phyloP scores from a whole-genome alignment of 2,797 vertebrate genomes.

The Nasua narica region DNA sequence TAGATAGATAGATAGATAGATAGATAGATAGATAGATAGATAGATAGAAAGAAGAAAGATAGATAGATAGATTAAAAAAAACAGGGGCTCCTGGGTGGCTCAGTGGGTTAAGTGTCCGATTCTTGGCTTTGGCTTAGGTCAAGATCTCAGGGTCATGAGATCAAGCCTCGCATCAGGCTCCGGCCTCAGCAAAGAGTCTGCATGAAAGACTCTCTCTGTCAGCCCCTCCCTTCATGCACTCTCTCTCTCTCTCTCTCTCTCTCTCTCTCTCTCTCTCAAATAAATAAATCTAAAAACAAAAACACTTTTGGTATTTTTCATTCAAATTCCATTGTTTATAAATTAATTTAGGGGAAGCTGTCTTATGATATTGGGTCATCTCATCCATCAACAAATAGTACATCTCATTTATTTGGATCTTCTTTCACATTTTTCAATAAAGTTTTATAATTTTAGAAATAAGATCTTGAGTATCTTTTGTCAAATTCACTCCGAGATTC shows the following conservation, averaged over 20 bases:
- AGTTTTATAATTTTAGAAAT: slow-evolving; percentile 4
- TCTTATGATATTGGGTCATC: neutral
- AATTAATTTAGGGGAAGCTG: neutral
- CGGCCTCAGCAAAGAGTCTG: neutral
- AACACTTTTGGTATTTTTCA: neutral
- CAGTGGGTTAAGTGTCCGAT: neutral
- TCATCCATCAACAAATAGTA: neutral
- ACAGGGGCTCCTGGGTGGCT: neutral
- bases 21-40: too few species aligned
- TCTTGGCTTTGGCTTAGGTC: neutral
- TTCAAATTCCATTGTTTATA: neutral
- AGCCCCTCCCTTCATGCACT: neutral
- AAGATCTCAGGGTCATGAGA: neutral
- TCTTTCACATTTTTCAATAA: slow-evolving; percentile 3
- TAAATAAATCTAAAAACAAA: neutral
- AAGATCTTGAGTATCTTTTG: neutral
- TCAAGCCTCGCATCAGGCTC: neutral
- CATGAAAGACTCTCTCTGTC: neutral
- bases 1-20: too few species aligned
- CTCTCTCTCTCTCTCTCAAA: neutral
- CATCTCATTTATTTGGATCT: neutral
- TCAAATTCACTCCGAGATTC: neutral
- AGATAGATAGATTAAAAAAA: too few species aligned
- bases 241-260: neutral
- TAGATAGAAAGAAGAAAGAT: too few species aligned